Evolutionary conservation across 2,888 invertebrate species (phyloP).

Genomic region (Sipunculus nudus): DNA sequence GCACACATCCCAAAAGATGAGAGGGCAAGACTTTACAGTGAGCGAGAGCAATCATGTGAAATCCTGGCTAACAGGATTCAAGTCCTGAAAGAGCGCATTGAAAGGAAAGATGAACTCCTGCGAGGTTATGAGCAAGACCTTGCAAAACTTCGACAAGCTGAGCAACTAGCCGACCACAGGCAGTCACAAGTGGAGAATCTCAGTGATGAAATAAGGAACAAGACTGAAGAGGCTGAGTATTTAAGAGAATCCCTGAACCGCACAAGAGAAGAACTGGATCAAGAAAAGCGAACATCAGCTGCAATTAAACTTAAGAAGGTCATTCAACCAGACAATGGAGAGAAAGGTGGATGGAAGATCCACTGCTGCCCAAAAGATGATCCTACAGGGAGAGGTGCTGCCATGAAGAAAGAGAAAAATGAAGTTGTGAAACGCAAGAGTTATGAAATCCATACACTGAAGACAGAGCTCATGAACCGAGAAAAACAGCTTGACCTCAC

Average conservation of each 20-base stretch:
- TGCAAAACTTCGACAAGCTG: constrained; percentile 25
- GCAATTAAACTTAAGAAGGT: constrained; percentile 64
- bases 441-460: no score
- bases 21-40: constrained; percentile 7
- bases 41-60: constrained; percentile 18
- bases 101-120: constrained; percentile 24
- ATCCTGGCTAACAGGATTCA: constrained; percentile 8
- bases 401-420: no score
- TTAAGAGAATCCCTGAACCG: constrained; percentile 57
- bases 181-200: constrained; percentile 12
- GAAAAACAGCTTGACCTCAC: no score
- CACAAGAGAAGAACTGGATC: constrained; percentile 56
- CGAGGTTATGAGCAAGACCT: constrained; percentile 30
- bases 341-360: no score
- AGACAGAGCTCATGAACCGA: no score
- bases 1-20: constrained; percentile 29
- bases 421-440: no score
- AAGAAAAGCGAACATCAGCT: constrained; percentile 60
- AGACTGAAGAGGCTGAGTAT: constrained; percentile 58
- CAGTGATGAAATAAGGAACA: constrained; percentile 46
- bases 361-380: no score
- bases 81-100: constrained; percentile 15
- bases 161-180: constrained; percentile 12
- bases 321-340: no score
- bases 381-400: no score